These are phyloP conservation scores for Gymnorhina tibicen DNA, from an alignment of 2,113 vertebrate genomes.

Conservation along the genomic window DNA sequence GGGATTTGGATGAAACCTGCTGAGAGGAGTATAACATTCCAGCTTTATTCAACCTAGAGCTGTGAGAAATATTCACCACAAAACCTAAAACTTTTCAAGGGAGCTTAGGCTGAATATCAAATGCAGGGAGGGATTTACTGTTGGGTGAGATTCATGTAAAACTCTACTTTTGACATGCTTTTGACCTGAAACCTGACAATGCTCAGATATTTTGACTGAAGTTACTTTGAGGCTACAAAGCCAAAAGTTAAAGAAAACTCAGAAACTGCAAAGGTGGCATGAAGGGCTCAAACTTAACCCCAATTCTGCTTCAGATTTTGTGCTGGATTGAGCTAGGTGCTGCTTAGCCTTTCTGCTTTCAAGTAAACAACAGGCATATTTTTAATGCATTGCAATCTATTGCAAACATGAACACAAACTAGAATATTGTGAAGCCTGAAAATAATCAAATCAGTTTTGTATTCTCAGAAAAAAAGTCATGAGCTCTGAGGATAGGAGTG, in stretches of 20 bases:
- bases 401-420: background rate
- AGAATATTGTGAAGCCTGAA: conserved; percentile 26
- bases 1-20: background rate
- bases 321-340: background rate
- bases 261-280: background rate
- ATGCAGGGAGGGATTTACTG: background rate
- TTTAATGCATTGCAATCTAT: background rate
- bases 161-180: background rate
- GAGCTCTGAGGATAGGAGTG: background rate
- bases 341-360: background rate
- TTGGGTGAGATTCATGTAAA: background rate
- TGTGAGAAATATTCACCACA: background rate
- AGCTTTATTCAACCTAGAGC: background rate
- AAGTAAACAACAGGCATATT: background rate
- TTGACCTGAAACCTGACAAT: conserved; percentile 38
- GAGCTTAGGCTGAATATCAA: background rate
- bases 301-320: background rate
- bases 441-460: conserved; percentile 32
- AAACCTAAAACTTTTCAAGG: background rate
- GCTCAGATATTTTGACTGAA: background rate
- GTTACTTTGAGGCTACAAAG: background rate
- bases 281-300: background rate
- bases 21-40: background rate
- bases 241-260: background rate
- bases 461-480: background rate